phyloP scores from a whole-genome alignment of 2,888 invertebrate genomes.

The Andrena bucephala region DNA sequence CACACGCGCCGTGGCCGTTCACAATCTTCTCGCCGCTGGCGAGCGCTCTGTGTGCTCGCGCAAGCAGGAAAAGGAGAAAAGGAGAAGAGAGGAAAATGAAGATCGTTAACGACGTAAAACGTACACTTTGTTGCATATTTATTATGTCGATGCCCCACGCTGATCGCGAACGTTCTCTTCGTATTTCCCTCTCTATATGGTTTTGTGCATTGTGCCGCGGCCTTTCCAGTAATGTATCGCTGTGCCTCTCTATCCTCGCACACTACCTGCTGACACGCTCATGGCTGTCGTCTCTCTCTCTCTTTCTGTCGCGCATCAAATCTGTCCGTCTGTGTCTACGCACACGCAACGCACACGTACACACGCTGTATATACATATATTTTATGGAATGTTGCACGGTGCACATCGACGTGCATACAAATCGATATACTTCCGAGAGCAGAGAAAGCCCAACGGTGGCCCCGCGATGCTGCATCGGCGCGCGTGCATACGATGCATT shows the following conservation, averaged over 20 bases:
- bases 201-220: slow-evolving; percentile 43
- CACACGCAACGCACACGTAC: background rate
- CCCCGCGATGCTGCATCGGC: slow-evolving; percentile 23
- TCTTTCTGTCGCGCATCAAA: slow-evolving; percentile 22
- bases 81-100: background rate
- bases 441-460: slow-evolving; percentile 30
- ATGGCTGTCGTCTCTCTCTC: background rate
- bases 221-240: slow-evolving; percentile 35
- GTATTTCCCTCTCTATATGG: slow-evolving; percentile 2
- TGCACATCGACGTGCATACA: slow-evolving; percentile 13
- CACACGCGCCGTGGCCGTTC: background rate
- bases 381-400: slow-evolving; percentile 21
- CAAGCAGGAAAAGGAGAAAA: background rate
- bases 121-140: slow-evolving; percentile 6
- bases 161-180: slow-evolving; percentile 17
- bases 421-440: slow-evolving; percentile 16
- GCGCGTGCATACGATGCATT: slow-evolving; percentile 23
- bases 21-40: background rate
- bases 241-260: slow-evolving; percentile 25
- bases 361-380: slow-evolving; percentile 1
- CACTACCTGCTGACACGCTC: slow-evolving; percentile 29
- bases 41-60: background rate
- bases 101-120: slow-evolving; percentile 17
- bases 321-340: slow-evolving; percentile 27
- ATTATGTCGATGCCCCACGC: slow-evolving; percentile 14